Evolutionary conservation across 2,797 vertebrate species (phyloP).

Genomic region (Hoplostethus mediterraneus): DNA sequence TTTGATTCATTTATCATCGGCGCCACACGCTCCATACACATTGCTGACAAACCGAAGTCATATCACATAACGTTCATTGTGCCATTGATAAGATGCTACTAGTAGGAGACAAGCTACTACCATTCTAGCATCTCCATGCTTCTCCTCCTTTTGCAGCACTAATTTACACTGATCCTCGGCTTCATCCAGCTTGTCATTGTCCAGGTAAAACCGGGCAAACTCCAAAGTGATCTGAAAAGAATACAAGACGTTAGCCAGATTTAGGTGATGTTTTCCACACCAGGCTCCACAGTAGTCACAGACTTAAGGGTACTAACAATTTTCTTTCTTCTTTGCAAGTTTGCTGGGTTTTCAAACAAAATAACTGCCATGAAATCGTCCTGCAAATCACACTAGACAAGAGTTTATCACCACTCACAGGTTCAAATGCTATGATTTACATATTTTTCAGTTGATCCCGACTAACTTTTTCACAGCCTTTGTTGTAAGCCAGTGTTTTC

Average conservation of each 20-base stretch:
- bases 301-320: background rate
- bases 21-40: background rate
- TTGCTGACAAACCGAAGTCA: background rate
- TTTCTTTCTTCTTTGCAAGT: background rate
- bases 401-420: background rate
- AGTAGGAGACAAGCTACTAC: slow-evolving; percentile 43
- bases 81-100: background rate
- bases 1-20: background rate
- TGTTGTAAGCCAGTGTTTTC: slow-evolving; percentile 59
- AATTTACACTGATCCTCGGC: slow-evolving; percentile 75
- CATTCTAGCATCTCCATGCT: slow-evolving; percentile 66
- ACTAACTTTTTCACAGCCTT: slow-evolving; percentile 64
- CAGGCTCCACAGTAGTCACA: background rate
- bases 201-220: slow-evolving; percentile 76
- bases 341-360: background rate
- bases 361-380: background rate
- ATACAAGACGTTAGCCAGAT: background rate
- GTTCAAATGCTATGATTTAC: background rate
- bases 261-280: background rate
- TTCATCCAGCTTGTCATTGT: slow-evolving; percentile 77
- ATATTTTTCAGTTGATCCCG: background rate
- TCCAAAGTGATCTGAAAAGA: slow-evolving; percentile 75
- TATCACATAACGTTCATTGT: background rate
- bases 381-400: background rate
- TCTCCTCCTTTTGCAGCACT: slow-evolving; percentile 68